Base-by-base conservation (phyloP, 1,140 invertebrate genomes). In the Meloidogyne chitwoodi region DNA sequence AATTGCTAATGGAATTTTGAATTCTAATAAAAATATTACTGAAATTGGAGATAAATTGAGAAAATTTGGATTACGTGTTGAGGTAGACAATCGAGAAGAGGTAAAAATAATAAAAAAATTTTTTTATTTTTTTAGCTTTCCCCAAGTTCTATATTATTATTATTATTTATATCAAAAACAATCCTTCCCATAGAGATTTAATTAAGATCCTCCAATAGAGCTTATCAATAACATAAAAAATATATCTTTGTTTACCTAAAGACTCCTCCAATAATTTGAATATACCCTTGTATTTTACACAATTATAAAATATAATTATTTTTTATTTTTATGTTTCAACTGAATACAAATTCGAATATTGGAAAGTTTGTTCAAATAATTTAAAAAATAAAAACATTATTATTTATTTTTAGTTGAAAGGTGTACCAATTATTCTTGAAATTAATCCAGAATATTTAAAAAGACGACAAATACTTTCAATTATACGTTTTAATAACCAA, bases 261-360 rank as follows among this genome's bases (percentile, higher is more conserved):
- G n/a, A n/a, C n/a, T n/a, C n/a, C 11, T 22, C 6, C 11, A 6
- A 22, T 4, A 63, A 63, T 22, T 64, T 6, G 14, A 64, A 24
- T 64, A n/a, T n/a, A n/a, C n/a, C n/a, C n/a, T n/a, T 31, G 2
- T 3, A 31, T 31, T 31, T 31, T 31, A 2, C 12, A 65, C 12
- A 65, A 16, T 65, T 65, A 65, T n/a, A 66, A 56, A n/a, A n/a
- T 38, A 38, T 38, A 38, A 38, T 56, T 56, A 8, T 14, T 38
- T 61, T 14, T 41, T 62, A 61, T 71, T 68, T 68, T 27, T 31
- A 73, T 61, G 71, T 73, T 61, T 96, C 95, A 48, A 95, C 96
- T 5, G 97, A 96, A 1, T 99, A 96, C 97, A 99, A 99, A 88
- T 99, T 97, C 87, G 99, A 99, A 88, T 94, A 99, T 87, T 99